phyloP scores from a whole-genome alignment of 1,140 invertebrate species.

The Orussus abietinus region DNA sequence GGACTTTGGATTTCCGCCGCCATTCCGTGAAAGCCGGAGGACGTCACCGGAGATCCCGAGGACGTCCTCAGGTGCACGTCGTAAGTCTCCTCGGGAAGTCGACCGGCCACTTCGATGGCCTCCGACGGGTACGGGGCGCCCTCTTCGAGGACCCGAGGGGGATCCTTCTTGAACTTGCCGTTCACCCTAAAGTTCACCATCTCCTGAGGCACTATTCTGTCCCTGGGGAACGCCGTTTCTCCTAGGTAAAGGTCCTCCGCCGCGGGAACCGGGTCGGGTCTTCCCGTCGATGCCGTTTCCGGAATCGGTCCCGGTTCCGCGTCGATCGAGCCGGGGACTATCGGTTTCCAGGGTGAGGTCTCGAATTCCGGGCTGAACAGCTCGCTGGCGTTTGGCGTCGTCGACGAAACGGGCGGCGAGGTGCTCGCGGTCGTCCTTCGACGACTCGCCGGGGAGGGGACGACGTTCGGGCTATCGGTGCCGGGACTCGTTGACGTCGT shows the following conservation, averaged over 20 bases:
- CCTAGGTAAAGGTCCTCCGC: slow-evolving; percentile 28
- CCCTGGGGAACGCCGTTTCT: slow-evolving; percentile 39
- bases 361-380: slow-evolving; percentile 40
- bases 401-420: no score
- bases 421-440: no score
- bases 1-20: no score
- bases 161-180: slow-evolving; percentile 42
- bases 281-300: slow-evolving; percentile 1
- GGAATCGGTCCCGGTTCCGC: slow-evolving; percentile 30
- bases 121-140: slow-evolving; percentile 2
- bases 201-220: slow-evolving; percentile 38
- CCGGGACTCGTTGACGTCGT: no score
- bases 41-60: slow-evolving; percentile 13
- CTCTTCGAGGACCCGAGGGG: slow-evolving; percentile 24
- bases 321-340: slow-evolving; percentile 39
- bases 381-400: slow-evolving; percentile 35
- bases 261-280: background rate
- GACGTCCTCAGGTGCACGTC: slow-evolving; percentile 34
- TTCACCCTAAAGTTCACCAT: slow-evolving; percentile 39
- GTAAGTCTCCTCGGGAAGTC: slow-evolving; percentile 38
- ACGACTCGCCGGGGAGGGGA: no score
- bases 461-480: no score
- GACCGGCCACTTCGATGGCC: slow-evolving; percentile 38
- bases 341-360: slow-evolving; percentile 48
- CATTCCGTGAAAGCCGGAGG: no score